phyloP scores from a whole-genome alignment of 2,888 invertebrate species.

The Choristoneura rosaceana region DNA sequence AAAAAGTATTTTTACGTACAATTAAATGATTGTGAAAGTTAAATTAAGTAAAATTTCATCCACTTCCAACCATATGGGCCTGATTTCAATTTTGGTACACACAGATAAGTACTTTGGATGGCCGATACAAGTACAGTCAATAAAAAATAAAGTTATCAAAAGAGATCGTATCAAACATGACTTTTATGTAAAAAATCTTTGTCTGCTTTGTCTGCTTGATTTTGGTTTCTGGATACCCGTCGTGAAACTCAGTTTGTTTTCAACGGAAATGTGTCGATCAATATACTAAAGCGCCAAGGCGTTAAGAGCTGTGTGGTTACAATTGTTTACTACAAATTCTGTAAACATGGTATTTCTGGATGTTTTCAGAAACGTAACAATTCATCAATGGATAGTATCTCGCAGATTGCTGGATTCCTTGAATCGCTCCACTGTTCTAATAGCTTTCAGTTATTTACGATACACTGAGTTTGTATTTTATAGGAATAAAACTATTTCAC shows the following conservation, averaged over 20 bases:
- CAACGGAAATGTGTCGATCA: neutral
- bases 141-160: too few species aligned
- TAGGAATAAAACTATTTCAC: neutral
- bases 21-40: too few species aligned
- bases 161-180: too few species aligned
- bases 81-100: too few species aligned
- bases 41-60: too few species aligned
- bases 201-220: too few species aligned
- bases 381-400: neutral
- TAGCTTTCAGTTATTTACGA: neutral
- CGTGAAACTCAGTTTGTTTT: neutral
- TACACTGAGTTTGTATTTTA: neutral
- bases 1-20: too few species aligned
- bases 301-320: neutral
- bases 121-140: too few species aligned
- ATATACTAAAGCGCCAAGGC: neutral
- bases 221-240: too few species aligned
- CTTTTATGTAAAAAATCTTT: too few species aligned
- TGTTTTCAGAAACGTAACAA: conserved; percentile 4
- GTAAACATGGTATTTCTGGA: neutral
- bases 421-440: neutral
- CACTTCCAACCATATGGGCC: too few species aligned
- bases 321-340: neutral
- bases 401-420: conserved; percentile 3
- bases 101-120: too few species aligned